A percentile compares a stretch with the other conserved stretches of the same genome.
phyloP scores from a whole-genome alignment of 2,888 invertebrate species.

The Andrena hattorfiana region DNA sequence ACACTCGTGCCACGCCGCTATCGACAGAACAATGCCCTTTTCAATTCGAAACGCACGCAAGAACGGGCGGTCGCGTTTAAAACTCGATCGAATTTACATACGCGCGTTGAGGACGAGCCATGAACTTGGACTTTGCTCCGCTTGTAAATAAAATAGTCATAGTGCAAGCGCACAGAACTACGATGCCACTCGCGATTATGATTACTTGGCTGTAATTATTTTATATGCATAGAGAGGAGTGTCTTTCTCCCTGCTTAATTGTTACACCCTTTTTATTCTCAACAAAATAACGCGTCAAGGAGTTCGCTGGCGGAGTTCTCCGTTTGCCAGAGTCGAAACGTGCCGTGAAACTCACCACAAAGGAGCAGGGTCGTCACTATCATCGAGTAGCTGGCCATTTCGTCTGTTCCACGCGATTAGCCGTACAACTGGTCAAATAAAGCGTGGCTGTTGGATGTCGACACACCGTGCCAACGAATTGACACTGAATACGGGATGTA shows the following conservation, averaged over 20 bases:
- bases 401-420: not conserved
- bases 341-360: conserved; percentile 47
- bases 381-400: conserved; percentile 35
- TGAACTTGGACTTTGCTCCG: not conserved
- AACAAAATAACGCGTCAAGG: not conserved
- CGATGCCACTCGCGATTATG: not conserved
- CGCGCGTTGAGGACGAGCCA: not conserved
- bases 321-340: not conserved
- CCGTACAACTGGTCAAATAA: not conserved
- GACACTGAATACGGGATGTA: not conserved
- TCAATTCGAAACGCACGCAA: not conserved
- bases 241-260: not conserved
- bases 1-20: too few relatives aligned
- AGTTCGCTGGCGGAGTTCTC: not conserved
- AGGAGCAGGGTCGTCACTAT: conserved; percentile 34
- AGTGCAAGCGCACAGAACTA: not conserved
- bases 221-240: too few relatives aligned
- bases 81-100: not conserved
- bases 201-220: conserved; percentile 6
- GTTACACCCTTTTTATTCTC: not conserved
- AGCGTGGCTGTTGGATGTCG: not conserved
- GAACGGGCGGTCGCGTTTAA: not conserved
- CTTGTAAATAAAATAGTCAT: not conserved
- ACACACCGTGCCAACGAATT: not conserved
- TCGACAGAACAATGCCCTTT: conserved; percentile 3